phyloP scores from a whole-genome alignment of 1,140 invertebrate genomes.

The Leptinotarsa texana region DNA sequence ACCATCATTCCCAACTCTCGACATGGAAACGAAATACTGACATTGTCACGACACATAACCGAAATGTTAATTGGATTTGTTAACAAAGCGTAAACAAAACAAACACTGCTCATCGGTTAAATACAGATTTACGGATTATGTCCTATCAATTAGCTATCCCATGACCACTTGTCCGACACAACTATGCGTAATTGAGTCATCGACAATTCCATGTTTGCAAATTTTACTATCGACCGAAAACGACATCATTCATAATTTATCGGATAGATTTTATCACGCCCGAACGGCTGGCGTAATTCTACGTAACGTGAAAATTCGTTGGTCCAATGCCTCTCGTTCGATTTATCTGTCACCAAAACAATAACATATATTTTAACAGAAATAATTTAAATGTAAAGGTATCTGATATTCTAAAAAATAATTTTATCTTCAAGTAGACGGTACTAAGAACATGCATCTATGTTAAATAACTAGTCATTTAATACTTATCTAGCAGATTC shows the following conservation, averaged over 20 bases:
- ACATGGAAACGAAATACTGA: constrained; percentile 3
- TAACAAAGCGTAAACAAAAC: constrained; percentile 23
- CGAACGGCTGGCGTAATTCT: neutral
- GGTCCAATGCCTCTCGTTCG: neutral
- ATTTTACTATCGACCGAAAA: constrained; percentile 14
- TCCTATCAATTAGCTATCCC: constrained; percentile 22
- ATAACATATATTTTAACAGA: too few relatives aligned
- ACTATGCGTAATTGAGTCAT: constrained; percentile 19
- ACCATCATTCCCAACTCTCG: constrained; percentile 1
- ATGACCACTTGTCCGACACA: constrained; percentile 23
- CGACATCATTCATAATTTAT: constrained; percentile 19
- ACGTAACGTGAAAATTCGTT: neutral
- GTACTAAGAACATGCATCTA: too few relatives aligned
- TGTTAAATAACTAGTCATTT: too few relatives aligned
- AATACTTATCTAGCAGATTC: too few relatives aligned
- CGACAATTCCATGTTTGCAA: constrained; percentile 22
- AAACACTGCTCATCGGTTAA: neutral
- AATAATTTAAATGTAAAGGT: too few relatives aligned
- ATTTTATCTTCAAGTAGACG: too few relatives aligned
- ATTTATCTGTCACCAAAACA: too few relatives aligned
- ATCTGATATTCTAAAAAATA: too few relatives aligned
- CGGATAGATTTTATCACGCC: constrained; percentile 19
- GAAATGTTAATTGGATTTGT: constrained; percentile 22
- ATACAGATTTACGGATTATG: constrained; percentile 23
- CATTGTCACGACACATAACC: constrained; percentile 10